Base-by-base conservation (phyloP, 2,888 invertebrate genomes). In the Tanytarsus gracilentus region DNA sequence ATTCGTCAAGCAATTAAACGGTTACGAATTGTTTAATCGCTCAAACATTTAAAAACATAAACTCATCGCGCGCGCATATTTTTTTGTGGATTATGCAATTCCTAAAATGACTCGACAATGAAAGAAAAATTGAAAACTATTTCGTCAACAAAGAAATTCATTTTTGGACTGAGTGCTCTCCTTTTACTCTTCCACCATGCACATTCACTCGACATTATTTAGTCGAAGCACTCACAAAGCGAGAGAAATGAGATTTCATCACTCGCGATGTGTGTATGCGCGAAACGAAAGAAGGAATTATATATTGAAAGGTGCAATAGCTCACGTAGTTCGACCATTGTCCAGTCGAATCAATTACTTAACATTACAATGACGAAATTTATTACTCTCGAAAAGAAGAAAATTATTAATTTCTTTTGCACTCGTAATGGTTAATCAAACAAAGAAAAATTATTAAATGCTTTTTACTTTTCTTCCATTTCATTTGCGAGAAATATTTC, bases 21-120 rank as follows among this genome's bases (percentile, higher is more conserved):
- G 11, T 26, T 16, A 56, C 40, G 40, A 56, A 56, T 56, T 56
- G 26, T 55, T 56, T 56, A 56, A 56, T 40, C 40, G 44, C 23
- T 44, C 23, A 9, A 9, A 44, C 23, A 18, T n/a, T n/a, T n/a
- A n/a, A n/a, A n/a, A n/a, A n/a, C n/a, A n/a, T n/a, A n/a, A n/a
- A n/a, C n/a, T n/a, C n/a, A n/a, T n/a, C 44, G 5, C 11, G 3
- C 23, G 3, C 9, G 4, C 18, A 23, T 44, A 18, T 11, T 8
- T 44, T 8, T 23, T 44, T 11, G 23, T 8, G 40, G 11, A 33
- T 33, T 33, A 33, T 33, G 33, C 33, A 33, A 33, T 33, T 33
- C n/a, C 33, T 9, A 5, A 9, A 33, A 33, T 33, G 9, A 33
- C 33, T 33, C 33, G 33, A 11, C 33, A 33, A 33, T 11, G 33